Base-by-base conservation (phyloP, 2,888 invertebrate genomes). In the Elysia crispata region DNA sequence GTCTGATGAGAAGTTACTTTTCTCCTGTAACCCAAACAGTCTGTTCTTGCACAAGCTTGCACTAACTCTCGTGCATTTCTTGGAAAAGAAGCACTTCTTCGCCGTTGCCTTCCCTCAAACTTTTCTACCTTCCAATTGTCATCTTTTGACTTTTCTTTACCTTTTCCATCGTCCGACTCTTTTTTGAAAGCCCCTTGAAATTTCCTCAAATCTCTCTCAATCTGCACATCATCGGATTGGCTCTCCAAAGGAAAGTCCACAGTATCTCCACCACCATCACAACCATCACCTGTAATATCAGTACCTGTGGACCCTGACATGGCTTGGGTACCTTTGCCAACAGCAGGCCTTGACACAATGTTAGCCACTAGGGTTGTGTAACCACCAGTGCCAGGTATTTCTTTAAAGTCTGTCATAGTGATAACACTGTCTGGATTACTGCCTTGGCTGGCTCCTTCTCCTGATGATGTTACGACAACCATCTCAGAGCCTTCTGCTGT, bases 341-440 rank as follows among this genome's bases (percentile, higher is more conserved):
- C 50, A 30, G 57, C 72, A 23, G 73, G 20, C 25, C 77, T 76
- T n/a, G 82, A 81, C 18, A 79, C 76, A 67, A 83, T 69, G 73
- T 83, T 79, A 57, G 82, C 76, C 20, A 83, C 80, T 3, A 83
- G 79, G 5, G 83, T 81, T 0, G 82, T 80, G 76, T 83, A 82
- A 1, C 83, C 85, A 30, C 76, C 80, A 1, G 78, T 78, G 50
- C 83, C 76, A 15, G 28, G 57, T n/a, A 83, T 76, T 67, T 83
- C 83, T 50, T 79, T 75, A 0, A 82, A 76, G 18, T 84, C 82
- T 20, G 83, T 80, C 20, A 82, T 49, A 11, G 78, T 79, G 60
- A 82, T 57, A 20, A 79, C 50, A 41, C 64, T 62, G 25, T 77
- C 75, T 30, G 70, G 62, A 49, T 66, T 28, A 18, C 23, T 41